A percentile compares a stretch with the other conserved stretches of the same genome.
Conservation (phyloP, 2,113 vertebrate species). For the Chamaea fasciata region DNA sequence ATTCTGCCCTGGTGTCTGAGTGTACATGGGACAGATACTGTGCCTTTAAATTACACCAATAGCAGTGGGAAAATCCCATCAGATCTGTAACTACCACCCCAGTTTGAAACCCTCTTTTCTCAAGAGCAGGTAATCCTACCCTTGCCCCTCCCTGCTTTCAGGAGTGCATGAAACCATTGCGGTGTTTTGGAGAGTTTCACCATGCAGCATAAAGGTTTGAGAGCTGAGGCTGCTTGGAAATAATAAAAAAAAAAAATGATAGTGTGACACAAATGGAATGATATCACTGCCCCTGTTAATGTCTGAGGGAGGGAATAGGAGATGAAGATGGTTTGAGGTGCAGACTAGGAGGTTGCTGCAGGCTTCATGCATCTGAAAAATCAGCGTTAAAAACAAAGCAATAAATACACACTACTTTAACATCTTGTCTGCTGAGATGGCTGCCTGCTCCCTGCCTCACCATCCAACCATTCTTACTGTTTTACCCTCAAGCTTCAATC, state of each 20-base stretch:
- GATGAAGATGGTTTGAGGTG: background rate
- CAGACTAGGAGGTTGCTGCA: background rate
- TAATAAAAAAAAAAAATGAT: background rate
- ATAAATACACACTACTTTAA: background rate
- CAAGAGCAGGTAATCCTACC: background rate
- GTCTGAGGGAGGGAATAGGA: background rate
- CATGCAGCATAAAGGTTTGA: background rate
- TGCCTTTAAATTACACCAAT: background rate
- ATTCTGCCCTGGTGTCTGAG: background rate
- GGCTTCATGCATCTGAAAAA: background rate
- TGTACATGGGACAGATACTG: background rate
- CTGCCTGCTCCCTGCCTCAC: background rate
- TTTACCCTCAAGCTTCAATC: background rate
- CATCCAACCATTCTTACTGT: background rate
- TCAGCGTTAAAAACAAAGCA: background rate
- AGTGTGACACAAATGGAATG: background rate
- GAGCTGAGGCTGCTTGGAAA: background rate
- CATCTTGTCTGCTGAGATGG: background rate
- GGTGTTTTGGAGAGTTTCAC: background rate
- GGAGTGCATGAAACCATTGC: fast-evolving
- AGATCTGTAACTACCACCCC: background rate
- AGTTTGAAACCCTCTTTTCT: background rate
- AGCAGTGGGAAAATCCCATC: background rate
- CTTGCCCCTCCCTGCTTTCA: background rate
- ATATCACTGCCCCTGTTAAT: background rate